Evolutionary conservation across 1,140 invertebrate genomes (phyloP), one percentile per base, ranked within the genome.

Genomic region (Cotesia chilonis): DNA sequence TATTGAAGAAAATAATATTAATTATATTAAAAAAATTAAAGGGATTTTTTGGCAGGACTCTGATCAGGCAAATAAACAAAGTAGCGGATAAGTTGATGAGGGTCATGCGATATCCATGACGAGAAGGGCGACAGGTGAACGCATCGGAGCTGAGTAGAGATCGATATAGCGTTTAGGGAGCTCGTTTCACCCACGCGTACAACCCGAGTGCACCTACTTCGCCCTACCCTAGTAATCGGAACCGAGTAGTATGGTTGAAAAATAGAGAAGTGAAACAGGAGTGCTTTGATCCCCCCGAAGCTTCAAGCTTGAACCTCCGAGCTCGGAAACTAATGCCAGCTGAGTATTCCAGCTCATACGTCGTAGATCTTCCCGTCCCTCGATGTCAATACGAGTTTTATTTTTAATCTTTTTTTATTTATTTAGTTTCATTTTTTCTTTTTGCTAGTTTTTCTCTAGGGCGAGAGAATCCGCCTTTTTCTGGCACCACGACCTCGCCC

Each of bases 111-210:
- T 59, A 37, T 37, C 61, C n/a, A 68, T 37, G 37, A 38, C 35
- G 41, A 68, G n/a, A 52, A 70, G 65, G 72, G 71, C 61, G 76
- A 74, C 69, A 67, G 71, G 74, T 77, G 77, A 76, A 74, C 70
- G 74, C 71, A 74, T 77, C 68, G 68, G 37, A 47, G 41, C 41
- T 7, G 59, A 35, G 63, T 70, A 67, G 72, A 78, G 78, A 81
- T 81, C 78, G 68, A 81, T 80, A 80, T 78, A 76, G 73, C 76
- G 74, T 79, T 80, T 78, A 79, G 74, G 71, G 66, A 74, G 71
- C 64, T 77, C 54, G 74, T 78, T 77, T 73, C 64, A 73, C 37
- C 51, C 68, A 76, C 74, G 66, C 69, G 57, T 71, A 72, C 61
- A 55, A 64, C 55, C 37, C 51, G 54, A 59, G 65, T 51, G 28